Evolutionary conservation across 92 coral and sea anemone species (phyloP), one percentile per base, ranked within the genome.

Genomic region (Epizoanthus rinbou): DNA sequence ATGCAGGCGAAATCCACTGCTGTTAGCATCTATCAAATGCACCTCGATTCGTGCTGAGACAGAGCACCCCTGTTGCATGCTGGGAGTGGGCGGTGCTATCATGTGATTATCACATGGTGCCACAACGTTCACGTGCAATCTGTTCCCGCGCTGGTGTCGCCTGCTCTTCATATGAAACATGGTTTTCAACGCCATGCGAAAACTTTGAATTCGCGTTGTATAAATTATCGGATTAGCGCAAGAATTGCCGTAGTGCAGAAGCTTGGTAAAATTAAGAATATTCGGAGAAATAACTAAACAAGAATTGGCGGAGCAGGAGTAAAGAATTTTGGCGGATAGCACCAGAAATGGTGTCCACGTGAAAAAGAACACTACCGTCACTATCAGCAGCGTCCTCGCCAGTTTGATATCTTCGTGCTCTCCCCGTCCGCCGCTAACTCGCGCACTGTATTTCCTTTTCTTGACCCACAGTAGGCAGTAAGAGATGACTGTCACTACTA

Each of bases 281-380:
- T 76, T 33, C 33, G 54, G 57, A 35, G 82, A 76, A 19, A 58
- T 39, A n/a, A 8, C 56, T 58, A 76, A 13, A 16, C 82, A 76
- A 16, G 82, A 58, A 39, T 19, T 41, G 54, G 19, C 21, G 2
- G 69, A 76, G 64, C 82, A 76, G 4, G 82, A 76, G 45, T 59
- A 76, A 39, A 76, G 69, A 8, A 76, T 60, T 39, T 37, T 33
- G 18, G 82, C 69, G 56, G 82, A 59, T 3, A 76, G 67, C 70
- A 76, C 58, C 56, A 76, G 41, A 57, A 76, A 60, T 60, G 82
- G 82, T 69, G 63, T 35, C 82, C 82, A 76, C 10, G 82, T n/a
- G 22, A 76, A 19, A 37, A 76, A 76, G 82, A 76, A 76, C 15
- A 76, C 82, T 1, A 76, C 54, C 7, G 70, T 76, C 16, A 76